These are phyloP conservation scores for Python bivittatus DNA, from an alignment of 2,113 vertebrate species.

Conservation along the genomic window DNA sequence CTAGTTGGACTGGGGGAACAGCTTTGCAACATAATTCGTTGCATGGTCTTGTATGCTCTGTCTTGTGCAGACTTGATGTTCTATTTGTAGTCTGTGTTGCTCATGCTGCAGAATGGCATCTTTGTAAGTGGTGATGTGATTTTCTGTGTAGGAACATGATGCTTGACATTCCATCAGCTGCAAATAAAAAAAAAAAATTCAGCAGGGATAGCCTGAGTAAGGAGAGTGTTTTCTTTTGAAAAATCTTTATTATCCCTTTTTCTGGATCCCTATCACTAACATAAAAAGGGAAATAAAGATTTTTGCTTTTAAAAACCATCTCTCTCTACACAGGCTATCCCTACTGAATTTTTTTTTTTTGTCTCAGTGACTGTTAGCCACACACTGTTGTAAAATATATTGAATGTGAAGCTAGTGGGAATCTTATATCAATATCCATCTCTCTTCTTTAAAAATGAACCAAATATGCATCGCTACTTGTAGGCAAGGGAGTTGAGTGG, in stretches of 20 bases:
- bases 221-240: neutral
- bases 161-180: slow-evolving; percentile 3
- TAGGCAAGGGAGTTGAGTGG: neutral
- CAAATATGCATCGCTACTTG: neutral
- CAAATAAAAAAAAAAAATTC: neutral
- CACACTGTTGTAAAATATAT: neutral
- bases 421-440: neutral
- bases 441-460: neutral
- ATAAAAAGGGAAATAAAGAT: neutral
- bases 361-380: neutral
- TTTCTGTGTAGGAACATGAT: slow-evolving; percentile 7
- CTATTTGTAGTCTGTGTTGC: neutral
- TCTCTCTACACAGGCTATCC: neutral
- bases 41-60: fast-evolving
- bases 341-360: neutral
- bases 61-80: neutral
- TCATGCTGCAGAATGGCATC: neutral
- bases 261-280: neutral
- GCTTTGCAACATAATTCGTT: neutral
- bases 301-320: neutral
- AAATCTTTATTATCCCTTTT: neutral
- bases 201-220: neutral
- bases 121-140: slow-evolving; percentile 13
- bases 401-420: neutral
- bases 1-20: neutral